Evolutionary conservation across 2,888 invertebrate species (phyloP).

Genomic region (Priocnemis perturbator): DNA sequence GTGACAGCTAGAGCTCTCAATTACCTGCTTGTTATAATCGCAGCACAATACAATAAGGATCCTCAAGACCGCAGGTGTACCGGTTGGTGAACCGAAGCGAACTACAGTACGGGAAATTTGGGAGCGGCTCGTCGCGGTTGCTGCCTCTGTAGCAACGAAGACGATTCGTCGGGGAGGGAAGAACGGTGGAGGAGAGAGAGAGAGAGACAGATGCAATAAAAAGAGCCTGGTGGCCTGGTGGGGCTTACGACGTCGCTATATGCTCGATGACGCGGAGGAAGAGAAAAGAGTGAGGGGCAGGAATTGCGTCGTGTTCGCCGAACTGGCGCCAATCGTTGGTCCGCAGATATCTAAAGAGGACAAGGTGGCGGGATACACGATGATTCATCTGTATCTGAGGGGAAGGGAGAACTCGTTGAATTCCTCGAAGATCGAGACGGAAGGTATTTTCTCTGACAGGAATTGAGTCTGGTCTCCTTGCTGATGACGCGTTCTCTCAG

Average conservation of each 20-base stretch:
- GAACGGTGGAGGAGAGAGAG: background rate
- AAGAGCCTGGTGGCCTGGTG: background rate
- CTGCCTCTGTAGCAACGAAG: background rate
- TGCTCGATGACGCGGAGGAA: conserved; percentile 1
- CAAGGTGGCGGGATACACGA: background rate
- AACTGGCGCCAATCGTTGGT: conserved; percentile 1
- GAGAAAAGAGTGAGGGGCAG: background rate
- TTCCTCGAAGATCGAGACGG: no score
- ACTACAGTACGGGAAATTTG: background rate
- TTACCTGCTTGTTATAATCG: no score
- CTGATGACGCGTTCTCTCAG: no score
- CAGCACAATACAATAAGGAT: no score
- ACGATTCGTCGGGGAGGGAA: background rate
- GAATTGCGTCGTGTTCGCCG: background rate
- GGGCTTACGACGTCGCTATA: background rate
- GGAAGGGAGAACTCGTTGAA: background rate
- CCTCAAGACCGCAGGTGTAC: no score
- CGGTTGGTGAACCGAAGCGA: no score
- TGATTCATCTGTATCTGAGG: background rate
- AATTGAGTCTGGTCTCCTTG: no score
- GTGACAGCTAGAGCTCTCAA: no score
- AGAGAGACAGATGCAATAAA: background rate
- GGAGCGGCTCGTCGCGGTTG: background rate
- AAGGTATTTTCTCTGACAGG: no score
- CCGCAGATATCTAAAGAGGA: background rate